These are phyloP conservation scores for Leucopternis melanops DNA, from an alignment of 2,113 vertebrate genomes.

Conservation along the genomic window DNA sequence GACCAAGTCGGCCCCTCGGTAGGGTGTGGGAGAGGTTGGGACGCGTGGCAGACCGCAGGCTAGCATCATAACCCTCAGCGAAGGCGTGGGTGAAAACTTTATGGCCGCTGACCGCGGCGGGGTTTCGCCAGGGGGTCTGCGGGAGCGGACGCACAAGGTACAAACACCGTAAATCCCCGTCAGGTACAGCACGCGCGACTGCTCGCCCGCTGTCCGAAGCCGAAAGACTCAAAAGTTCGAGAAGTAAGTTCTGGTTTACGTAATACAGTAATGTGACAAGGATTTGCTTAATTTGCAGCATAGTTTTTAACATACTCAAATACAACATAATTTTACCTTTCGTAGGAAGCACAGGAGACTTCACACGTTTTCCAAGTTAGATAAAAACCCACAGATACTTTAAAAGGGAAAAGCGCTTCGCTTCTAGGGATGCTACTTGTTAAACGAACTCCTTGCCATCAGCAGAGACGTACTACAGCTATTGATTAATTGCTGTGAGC, in stretches of 20 bases:
- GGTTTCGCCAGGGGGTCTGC: background rate
- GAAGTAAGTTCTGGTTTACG: background rate
- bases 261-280: accelerated
- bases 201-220: background rate
- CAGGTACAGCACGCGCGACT: accelerated
- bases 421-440: background rate
- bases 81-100: background rate
- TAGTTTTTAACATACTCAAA: background rate
- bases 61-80: background rate
- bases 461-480: background rate
- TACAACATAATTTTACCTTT: background rate
- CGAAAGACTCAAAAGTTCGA: background rate
- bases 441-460: background rate
- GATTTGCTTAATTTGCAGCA: background rate
- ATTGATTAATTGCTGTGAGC: background rate
- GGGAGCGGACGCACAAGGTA: background rate
- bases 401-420: background rate
- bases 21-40: background rate
- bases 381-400: background rate
- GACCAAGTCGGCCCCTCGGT: background rate
- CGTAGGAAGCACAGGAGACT: background rate
- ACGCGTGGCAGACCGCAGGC: background rate
- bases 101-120: background rate
- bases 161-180: accelerated
- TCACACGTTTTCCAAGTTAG: background rate